These are phyloP conservation scores for Xenus cinereus DNA, from an alignment of 2,113 vertebrate species.

Conservation along the genomic window DNA sequence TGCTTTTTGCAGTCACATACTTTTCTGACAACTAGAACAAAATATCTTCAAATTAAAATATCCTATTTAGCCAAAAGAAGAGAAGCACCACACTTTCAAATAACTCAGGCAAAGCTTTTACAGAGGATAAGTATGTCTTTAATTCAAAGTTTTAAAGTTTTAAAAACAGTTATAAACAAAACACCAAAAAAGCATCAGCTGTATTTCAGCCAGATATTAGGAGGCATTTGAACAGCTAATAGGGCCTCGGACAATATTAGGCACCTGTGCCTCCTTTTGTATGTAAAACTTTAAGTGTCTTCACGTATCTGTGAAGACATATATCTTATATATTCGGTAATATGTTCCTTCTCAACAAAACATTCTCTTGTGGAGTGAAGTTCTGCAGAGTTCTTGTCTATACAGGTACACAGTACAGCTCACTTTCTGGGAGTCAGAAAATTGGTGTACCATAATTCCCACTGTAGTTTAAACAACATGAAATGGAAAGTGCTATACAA, in stretches of 20 bases:
- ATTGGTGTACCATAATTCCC: not conserved
- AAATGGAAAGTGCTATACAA: not conserved
- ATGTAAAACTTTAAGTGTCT: not conserved
- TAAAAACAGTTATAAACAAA: not conserved
- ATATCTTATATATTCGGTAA: not conserved
- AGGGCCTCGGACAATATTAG: not conserved
- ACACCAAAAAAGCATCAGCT: not conserved
- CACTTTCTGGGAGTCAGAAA: not conserved
- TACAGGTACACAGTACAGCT: not conserved
- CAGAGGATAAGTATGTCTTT: not conserved
- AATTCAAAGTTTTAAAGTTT: not conserved
- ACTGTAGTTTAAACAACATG: not conserved
- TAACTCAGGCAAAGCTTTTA: not conserved
- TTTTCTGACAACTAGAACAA: not conserved
- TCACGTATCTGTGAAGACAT: too few species aligned
- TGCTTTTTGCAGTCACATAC: not conserved
- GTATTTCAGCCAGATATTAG: not conserved
- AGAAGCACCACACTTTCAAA: not conserved
- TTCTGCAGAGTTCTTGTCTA: not conserved
- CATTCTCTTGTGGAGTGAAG: not conserved
- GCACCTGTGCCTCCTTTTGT: not conserved
- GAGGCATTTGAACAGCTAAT: not conserved
- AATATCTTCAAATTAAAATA: not conserved
- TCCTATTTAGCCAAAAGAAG: not conserved
- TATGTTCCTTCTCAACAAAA: not conserved